These are phyloP conservation scores for Drosophila setosimentum DNA, from an alignment of 2,888 invertebrate species.

Conservation along the genomic window DNA sequence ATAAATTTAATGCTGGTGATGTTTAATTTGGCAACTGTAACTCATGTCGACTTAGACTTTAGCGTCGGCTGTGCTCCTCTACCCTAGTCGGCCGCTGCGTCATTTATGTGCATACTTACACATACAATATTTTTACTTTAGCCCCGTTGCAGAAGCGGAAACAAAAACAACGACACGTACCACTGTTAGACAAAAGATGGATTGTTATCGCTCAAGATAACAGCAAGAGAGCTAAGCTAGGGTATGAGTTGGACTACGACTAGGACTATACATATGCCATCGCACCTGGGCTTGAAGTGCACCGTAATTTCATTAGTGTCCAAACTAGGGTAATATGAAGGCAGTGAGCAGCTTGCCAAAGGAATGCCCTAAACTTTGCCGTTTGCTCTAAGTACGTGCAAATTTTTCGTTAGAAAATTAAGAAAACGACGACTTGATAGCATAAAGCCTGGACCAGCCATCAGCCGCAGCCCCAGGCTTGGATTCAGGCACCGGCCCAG, in stretches of 20 bases:
- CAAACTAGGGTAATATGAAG: conserved; percentile 55
- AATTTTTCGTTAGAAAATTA: conserved; percentile 75
- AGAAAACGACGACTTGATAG: conserved; percentile 44
- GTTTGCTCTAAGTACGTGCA: conserved; percentile 69
- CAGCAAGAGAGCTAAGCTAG: conserved; percentile 39
- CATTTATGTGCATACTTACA: conserved; percentile 49
- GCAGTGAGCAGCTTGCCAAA: conserved; percentile 33
- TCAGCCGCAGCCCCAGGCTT: not conserved
- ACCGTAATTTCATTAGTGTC: conserved; percentile 76
- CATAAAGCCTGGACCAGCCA: conserved; percentile 12
- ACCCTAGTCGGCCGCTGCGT: conserved; percentile 27
- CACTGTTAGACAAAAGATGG: conserved; percentile 79
- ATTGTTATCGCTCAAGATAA: conserved; percentile 85
- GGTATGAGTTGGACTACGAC: conserved; percentile 9
- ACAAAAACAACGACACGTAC: conserved; percentile 45
- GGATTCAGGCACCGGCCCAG: not conserved
- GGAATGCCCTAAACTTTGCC: conserved; percentile 56
- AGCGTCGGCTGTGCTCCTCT: conserved; percentile 32
- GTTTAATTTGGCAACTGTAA: conserved; percentile 81
- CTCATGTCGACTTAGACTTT: conserved; percentile 74
- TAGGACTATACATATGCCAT: not conserved
- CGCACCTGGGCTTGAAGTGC: conserved; percentile 27
- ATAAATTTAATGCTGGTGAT: conserved; percentile 81
- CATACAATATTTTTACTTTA: conserved; percentile 54
- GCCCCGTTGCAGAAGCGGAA: conserved; percentile 26